Percentiles rank a stretch among this genome's conserved stretches.
Conservation (phyloP, 2,888 invertebrate species). For the Cosmorhoe ocellata region DNA sequence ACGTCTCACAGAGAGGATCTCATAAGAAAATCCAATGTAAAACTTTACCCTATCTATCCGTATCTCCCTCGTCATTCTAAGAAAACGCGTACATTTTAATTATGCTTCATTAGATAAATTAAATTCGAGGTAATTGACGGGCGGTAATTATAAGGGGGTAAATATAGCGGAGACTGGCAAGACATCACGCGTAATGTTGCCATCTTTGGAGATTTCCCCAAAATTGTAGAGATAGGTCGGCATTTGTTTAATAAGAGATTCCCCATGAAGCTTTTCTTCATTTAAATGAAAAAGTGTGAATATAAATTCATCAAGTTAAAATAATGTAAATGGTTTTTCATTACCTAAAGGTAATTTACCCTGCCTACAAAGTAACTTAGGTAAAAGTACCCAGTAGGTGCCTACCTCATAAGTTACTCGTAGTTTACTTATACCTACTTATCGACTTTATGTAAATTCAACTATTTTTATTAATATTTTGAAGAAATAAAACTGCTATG, state of each 20-base stretch:
- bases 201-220: constrained; percentile 45
- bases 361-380: too few relatives aligned
- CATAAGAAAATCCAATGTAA: constrained; percentile 34
- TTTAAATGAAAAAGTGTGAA: constrained; percentile 56
- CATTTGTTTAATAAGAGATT: constrained; percentile 58
- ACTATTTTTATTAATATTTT: too few relatives aligned
- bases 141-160: constrained; percentile 65
- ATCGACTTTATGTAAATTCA: too few relatives aligned
- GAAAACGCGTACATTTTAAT: constrained; percentile 78
- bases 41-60: constrained; percentile 46
- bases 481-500: too few relatives aligned
- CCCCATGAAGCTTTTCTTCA: constrained; percentile 42
- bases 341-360: too few relatives aligned
- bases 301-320: constrained; percentile 47
- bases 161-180: constrained; percentile 45
- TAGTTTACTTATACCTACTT: too few relatives aligned
- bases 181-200: constrained; percentile 55
- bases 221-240: constrained; percentile 35
- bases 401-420: too few relatives aligned
- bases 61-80: constrained; percentile 55
- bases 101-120: constrained; percentile 81
- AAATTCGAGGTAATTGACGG: constrained; percentile 79
- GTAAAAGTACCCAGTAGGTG: too few relatives aligned
- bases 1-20: constrained; percentile 15
- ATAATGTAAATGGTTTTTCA: constrained; percentile 28